These are phyloP conservation scores for Petrocephalus schoutedeni DNA, from an alignment of 2,797 vertebrate species.

Conservation along the genomic window DNA sequence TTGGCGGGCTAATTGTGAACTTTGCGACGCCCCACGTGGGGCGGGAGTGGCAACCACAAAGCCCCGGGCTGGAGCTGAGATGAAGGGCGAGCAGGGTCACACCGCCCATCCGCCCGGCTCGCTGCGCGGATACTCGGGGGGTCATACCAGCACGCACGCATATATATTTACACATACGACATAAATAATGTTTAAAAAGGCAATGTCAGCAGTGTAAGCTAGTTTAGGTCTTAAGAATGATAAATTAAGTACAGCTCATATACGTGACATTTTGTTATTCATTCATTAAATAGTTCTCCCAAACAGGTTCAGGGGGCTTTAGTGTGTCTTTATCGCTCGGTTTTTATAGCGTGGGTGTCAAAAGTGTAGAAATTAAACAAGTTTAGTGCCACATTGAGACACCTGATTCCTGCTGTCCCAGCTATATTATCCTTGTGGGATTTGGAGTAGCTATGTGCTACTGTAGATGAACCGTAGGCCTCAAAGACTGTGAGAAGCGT, in stretches of 20 bases:
- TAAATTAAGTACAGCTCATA: background rate
- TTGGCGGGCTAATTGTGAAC: constrained; percentile 57
- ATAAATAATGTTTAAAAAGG: background rate
- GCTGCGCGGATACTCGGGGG: background rate
- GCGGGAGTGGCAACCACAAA: constrained; percentile 44
- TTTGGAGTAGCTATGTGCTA: constrained; percentile 52
- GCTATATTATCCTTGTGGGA: constrained; percentile 46
- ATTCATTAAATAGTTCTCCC: background rate
- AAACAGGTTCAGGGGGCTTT: background rate
- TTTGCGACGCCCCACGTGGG: constrained; percentile 56
- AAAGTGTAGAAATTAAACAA: constrained; percentile 39
- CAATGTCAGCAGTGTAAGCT: background rate
- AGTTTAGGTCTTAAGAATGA: constrained; percentile 7
- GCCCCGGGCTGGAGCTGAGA: constrained; percentile 38
- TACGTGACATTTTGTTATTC: background rate
- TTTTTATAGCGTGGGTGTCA: constrained; percentile 35
- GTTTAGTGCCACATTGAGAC: constrained; percentile 36
- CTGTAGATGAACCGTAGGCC: constrained; percentile 41
- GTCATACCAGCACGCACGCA: background rate
- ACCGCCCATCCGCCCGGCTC: background rate
- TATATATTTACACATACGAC: background rate
- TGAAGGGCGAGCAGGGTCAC: background rate
- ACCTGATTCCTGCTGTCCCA: constrained; percentile 29
- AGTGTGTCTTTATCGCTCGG: constrained; percentile 23
- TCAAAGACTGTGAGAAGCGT: constrained; percentile 43